phyloP scores from a whole-genome alignment of 2,113 vertebrate genomes.

The Silurus glanis region DNA sequence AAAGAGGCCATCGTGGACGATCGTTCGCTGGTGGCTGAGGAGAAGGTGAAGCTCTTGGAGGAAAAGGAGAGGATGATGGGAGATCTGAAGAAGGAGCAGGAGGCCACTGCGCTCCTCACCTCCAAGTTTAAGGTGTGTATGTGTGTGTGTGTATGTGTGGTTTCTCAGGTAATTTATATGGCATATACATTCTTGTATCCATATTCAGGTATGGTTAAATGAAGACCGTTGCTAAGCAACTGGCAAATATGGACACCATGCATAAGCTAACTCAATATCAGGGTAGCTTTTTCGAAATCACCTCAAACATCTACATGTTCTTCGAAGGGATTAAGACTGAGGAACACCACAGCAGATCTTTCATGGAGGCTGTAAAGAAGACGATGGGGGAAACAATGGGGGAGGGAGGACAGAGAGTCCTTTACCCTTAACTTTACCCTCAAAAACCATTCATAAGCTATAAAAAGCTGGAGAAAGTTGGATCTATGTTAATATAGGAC shows the following conservation, averaged over 20 bases:
- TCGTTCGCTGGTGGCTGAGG: slow-evolving; percentile 86
- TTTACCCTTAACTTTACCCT: not conserved
- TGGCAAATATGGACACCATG: not conserved
- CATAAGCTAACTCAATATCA: not conserved
- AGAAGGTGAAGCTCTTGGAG: slow-evolving; percentile 90
- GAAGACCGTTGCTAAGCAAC: not conserved
- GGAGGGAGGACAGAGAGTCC: not conserved
- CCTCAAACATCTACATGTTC: not conserved
- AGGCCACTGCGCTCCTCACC: slow-evolving; percentile 89
- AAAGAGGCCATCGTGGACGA: slow-evolving; percentile 91
- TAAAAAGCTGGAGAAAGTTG: slow-evolving; percentile 14
- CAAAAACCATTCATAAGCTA: not conserved
- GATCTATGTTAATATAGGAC: slow-evolving; percentile 4
- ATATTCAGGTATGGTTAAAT: not conserved
- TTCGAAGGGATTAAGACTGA: not conserved
- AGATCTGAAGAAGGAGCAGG: slow-evolving; percentile 88
- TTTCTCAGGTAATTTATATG: not conserved
- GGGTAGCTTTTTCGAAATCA: not conserved
- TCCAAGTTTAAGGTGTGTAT: slow-evolving; percentile 90
- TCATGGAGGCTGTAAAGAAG: no score
- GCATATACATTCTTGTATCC: not conserved
- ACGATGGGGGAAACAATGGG: not conserved
- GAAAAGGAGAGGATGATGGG: slow-evolving; percentile 98
- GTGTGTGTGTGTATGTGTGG: not conserved
- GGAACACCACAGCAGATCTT: no score